Percentiles rank a stretch among this genome's conserved stretches.
phyloP scores from a whole-genome alignment of 2,113 vertebrate genomes.

The Macquaria ambigua region DNA sequence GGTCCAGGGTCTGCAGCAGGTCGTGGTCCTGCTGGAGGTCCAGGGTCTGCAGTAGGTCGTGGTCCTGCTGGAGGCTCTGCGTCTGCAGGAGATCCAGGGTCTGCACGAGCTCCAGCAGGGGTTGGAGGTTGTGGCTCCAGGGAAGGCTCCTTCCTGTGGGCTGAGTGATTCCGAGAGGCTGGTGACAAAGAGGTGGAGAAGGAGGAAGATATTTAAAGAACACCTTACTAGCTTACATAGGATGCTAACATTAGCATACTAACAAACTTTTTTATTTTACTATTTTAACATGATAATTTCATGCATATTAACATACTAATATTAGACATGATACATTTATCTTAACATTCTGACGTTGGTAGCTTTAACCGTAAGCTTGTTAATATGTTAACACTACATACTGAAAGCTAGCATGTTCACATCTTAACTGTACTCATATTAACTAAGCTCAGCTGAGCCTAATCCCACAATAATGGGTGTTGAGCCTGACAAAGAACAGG shows the following conservation, averaged over 20 bases:
- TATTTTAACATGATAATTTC: no score
- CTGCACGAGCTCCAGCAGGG: neutral
- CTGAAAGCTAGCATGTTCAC: no score
- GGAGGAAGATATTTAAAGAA: neutral
- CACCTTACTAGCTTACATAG: no score
- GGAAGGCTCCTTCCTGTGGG: conserved; percentile 15
- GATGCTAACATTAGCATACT: neutral
- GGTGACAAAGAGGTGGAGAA: neutral
- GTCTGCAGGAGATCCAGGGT: neutral
- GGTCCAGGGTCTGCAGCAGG: conserved; percentile 4
- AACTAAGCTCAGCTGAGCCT: no score
- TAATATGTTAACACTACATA: neutral
- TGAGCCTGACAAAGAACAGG: neutral
- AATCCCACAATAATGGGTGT: no score
- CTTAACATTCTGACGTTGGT: neutral
- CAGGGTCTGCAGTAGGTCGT: neutral
- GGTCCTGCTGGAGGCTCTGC: neutral
- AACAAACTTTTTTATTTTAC: neutral
- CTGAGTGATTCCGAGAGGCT: conserved; percentile 41
- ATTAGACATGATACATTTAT: neutral
- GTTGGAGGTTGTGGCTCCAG: neutral
- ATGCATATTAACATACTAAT: no score
- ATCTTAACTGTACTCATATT: no score
- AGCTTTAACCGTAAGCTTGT: neutral
- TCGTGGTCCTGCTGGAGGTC: conserved; percentile 16